A percentile compares a stretch with the other conserved stretches of the same genome.
phyloP scores from a whole-genome alignment of 2,113 vertebrate genomes.

The Pseudorectes ferrugineus region DNA sequence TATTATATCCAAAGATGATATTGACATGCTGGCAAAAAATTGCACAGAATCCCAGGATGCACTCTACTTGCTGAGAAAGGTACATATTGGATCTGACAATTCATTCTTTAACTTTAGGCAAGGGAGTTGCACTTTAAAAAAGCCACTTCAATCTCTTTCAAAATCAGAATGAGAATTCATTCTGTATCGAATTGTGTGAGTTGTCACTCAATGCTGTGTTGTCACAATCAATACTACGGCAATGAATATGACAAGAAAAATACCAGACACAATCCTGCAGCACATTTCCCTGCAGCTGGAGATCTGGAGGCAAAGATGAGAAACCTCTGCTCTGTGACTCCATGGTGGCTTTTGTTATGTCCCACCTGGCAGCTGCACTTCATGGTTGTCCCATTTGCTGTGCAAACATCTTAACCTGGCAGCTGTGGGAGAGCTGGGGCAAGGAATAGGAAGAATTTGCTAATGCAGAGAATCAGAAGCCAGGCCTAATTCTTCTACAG shows the following conservation, averaged over 20 bases:
- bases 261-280: background rate
- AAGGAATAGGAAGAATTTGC: background rate
- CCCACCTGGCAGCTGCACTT: background rate
- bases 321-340: background rate
- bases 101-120: background rate
- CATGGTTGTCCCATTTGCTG: background rate
- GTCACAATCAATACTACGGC: background rate
- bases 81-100: slow-evolving; percentile 22
- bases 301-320: background rate
- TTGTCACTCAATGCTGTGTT: background rate
- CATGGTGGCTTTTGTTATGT: background rate
- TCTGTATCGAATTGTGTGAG: background rate
- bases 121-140: background rate
- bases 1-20: slow-evolving; percentile 79
- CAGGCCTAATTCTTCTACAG: background rate
- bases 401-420: background rate
- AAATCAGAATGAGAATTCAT: background rate
- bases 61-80: slow-evolving; percentile 86
- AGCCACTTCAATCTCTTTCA: background rate
- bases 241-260: background rate
- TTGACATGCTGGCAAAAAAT: slow-evolving; percentile 74
- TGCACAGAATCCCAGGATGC: slow-evolving; percentile 69
- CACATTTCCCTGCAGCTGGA: background rate
- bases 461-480: background rate
- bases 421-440: background rate